phyloP scores from a whole-genome alignment of 2,113 vertebrate genomes.

The Pygathrix nemaeus region DNA sequence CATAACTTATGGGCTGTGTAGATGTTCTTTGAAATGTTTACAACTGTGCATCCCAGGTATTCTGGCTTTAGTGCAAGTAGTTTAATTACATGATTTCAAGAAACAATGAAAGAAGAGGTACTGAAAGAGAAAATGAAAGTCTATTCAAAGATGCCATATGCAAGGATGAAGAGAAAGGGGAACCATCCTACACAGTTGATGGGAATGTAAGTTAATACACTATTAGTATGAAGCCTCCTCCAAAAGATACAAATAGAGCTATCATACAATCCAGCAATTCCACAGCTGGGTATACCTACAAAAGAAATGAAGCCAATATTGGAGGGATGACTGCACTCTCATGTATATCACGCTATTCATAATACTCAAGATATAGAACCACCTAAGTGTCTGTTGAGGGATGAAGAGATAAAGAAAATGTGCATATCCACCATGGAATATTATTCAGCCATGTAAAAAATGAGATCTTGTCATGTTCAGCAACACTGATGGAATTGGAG shows the following conservation, averaged over 20 bases:
- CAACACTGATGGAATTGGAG: neutral
- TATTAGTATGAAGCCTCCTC: neutral
- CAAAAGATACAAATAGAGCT: neutral
- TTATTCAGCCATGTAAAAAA: neutral
- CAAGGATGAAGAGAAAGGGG: neutral
- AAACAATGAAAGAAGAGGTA: neutral
- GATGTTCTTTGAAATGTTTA: no score
- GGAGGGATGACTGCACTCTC: neutral
- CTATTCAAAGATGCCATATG: neutral
- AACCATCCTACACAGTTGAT: no score
- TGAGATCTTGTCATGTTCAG: neutral
- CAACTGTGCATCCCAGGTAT: neutral
- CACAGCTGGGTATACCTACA: neutral
- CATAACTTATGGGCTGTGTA: neutral
- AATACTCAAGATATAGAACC: neutral
- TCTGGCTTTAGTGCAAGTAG: neutral
- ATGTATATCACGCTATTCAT: neutral
- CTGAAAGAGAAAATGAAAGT: neutral
- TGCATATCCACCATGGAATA: neutral
- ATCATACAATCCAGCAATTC: neutral
- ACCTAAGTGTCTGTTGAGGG: neutral
- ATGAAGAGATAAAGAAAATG: neutral
- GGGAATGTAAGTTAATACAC: neutral
- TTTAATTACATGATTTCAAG: neutral
- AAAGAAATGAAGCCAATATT: neutral